Conservation (phyloP, 2,888 invertebrate species). For the Eilema caniola region DNA sequence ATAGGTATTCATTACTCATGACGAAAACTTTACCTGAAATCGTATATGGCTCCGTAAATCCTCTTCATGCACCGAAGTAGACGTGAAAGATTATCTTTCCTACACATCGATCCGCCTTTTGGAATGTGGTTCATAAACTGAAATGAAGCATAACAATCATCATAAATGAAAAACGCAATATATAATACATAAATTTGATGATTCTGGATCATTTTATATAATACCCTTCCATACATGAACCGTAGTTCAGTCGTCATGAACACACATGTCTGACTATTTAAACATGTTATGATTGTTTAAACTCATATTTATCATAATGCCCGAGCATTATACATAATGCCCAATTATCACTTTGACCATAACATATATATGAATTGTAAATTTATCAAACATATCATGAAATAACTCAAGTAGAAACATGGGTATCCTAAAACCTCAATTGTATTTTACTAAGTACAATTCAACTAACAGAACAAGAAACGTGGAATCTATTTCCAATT, state of each 20-base stretch:
- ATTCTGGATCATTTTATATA: too few relatives aligned
- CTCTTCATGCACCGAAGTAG: slow-evolving; percentile 93
- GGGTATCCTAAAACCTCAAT: neutral
- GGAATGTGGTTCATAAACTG: slow-evolving; percentile 95
- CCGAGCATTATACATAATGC: too few relatives aligned
- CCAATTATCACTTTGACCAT: too few relatives aligned
- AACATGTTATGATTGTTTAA: too few relatives aligned
- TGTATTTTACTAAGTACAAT: neutral
- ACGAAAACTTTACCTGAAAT: slow-evolving; percentile 89
- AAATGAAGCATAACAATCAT: slow-evolving; percentile 51
- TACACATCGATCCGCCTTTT: slow-evolving; percentile 93
- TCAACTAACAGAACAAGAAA: neutral
- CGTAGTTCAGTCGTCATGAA: too few relatives aligned
- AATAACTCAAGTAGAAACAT: neutral
- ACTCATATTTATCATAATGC: too few relatives aligned
- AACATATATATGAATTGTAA: too few relatives aligned
- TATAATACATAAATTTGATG: too few relatives aligned
- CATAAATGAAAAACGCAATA: neutral
- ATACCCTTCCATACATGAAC: too few relatives aligned
- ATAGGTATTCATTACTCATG: neutral
- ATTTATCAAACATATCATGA: too few relatives aligned
- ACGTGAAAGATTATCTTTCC: slow-evolving; percentile 93
- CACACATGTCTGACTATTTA: too few relatives aligned
- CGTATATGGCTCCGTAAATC: slow-evolving; percentile 93
- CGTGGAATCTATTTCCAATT: neutral